phyloP scores from a whole-genome alignment of 2,797 vertebrate genomes.

The Cossypha caffra region DNA sequence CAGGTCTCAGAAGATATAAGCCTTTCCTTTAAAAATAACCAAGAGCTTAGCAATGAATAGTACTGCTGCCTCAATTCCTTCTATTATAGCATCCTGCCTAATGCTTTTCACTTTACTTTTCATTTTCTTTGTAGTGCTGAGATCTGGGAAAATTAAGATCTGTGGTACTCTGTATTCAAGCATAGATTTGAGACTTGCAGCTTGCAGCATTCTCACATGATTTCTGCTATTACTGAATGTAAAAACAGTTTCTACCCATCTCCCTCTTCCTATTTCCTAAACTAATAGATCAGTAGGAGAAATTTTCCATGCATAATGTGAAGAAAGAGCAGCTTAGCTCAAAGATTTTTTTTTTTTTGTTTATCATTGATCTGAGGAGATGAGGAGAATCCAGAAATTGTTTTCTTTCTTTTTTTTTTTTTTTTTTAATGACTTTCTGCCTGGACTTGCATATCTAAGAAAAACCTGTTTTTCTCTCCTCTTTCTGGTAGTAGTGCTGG shows the following conservation, averaged over 20 bases:
- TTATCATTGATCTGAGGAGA: background rate
- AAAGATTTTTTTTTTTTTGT: constrained; percentile 17
- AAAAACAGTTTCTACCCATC: constrained; percentile 33
- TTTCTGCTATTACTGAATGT: constrained; percentile 40
- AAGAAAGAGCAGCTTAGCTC: constrained; percentile 26
- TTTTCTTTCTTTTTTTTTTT: background rate
- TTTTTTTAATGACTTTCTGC: background rate
- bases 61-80: constrained; percentile 56
- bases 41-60: constrained; percentile 61
- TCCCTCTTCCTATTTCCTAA: constrained; percentile 29
- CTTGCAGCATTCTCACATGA: constrained; percentile 38
- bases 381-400: background rate
- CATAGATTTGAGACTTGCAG: constrained; percentile 30
- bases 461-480: background rate
- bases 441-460: background rate
- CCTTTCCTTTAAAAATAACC: constrained; percentile 61
- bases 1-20: constrained; percentile 51
- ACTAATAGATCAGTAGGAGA: constrained; percentile 38
- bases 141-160: constrained; percentile 59
- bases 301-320: constrained; percentile 19
- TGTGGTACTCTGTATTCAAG: constrained; percentile 28
- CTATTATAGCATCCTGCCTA: constrained; percentile 38
- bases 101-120: constrained; percentile 58
- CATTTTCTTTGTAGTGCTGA: constrained; percentile 53
- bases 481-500: background rate